Evolutionary conservation across 1,140 invertebrate genomes (phyloP).

Genomic region (Meteorus sp.): DNA sequence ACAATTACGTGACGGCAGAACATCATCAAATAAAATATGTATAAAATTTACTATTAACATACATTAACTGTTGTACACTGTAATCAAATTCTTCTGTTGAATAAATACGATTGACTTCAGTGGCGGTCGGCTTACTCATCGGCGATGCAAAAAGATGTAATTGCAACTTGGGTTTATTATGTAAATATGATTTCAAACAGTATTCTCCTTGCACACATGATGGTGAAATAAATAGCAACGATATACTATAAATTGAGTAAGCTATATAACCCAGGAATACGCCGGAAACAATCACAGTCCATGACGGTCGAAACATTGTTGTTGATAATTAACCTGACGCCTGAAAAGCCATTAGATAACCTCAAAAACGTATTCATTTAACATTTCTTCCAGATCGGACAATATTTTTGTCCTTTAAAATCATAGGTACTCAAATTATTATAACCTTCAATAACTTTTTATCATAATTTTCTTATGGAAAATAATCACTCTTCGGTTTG

Average conservation of each 20-base stretch:
- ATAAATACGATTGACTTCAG: conserved; percentile 48
- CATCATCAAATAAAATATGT: conserved; percentile 31
- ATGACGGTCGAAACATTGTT: conserved; percentile 50
- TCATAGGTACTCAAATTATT: too few relatives aligned
- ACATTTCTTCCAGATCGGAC: too few relatives aligned
- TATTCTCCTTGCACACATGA: conserved; percentile 63
- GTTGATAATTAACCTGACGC: conserved; percentile 27
- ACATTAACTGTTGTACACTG: conserved; percentile 35
- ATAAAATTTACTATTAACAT: conserved; percentile 26
- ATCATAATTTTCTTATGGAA: too few relatives aligned
- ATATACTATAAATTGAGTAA: conserved; percentile 75
- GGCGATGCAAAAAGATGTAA: conserved; percentile 65
- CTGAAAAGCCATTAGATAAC: too few relatives aligned
- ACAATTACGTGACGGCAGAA: conserved; percentile 29
- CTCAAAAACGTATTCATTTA: too few relatives aligned
- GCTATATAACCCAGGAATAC: conserved; percentile 71
- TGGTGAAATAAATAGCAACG: conserved; percentile 71
- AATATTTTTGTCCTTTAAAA: too few relatives aligned
- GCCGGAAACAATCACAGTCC: conserved; percentile 63
- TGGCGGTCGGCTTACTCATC: conserved; percentile 52
- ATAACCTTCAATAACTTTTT: too few relatives aligned
- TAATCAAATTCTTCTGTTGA: conserved; percentile 62
- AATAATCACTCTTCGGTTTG: too few relatives aligned
- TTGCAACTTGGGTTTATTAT: conserved; percentile 61
- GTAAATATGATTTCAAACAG: conserved; percentile 66